These are phyloP conservation scores for Heliocidaris erythrogramma DNA, from an alignment of 35 echinoderm and acorn worm species.

Conservation along the genomic window DNA sequence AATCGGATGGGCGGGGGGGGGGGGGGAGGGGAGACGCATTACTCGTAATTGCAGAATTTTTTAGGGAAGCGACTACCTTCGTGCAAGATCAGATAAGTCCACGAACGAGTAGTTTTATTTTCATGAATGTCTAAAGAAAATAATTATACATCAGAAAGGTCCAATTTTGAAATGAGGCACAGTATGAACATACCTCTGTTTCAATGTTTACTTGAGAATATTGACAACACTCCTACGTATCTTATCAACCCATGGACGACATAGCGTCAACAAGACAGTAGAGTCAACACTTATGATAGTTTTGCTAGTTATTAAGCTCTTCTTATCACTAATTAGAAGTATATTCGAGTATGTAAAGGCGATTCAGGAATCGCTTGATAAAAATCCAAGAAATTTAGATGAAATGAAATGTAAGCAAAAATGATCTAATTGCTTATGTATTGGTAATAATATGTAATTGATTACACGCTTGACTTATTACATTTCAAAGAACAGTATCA, in stretches of 20 bases:
- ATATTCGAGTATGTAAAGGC: background rate
- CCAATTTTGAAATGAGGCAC: no score
- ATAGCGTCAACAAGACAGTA: background rate
- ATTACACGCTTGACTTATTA: background rate
- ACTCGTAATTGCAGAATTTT: no score
- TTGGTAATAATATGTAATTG: background rate
- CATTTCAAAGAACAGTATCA: background rate
- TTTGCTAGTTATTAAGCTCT: background rate
- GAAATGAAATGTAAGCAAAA: no score
- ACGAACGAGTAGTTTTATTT: no score
- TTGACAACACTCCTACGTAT: background rate
- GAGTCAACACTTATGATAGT: background rate
- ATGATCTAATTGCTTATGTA: no score
- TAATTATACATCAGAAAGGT: no score
- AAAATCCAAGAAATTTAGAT: background rate
- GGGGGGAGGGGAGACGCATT: no score
- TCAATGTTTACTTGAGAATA: background rate
- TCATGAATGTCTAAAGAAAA: no score
- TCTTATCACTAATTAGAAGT: background rate
- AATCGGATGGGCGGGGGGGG: no score
- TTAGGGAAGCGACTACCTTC: no score
- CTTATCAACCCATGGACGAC: background rate
- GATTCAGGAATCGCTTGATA: background rate
- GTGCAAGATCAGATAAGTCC: no score
- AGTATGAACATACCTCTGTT: background rate